Evolutionary conservation across 1,140 invertebrate genomes (phyloP).

Genomic region (Druon quercuslanigerum): DNA sequence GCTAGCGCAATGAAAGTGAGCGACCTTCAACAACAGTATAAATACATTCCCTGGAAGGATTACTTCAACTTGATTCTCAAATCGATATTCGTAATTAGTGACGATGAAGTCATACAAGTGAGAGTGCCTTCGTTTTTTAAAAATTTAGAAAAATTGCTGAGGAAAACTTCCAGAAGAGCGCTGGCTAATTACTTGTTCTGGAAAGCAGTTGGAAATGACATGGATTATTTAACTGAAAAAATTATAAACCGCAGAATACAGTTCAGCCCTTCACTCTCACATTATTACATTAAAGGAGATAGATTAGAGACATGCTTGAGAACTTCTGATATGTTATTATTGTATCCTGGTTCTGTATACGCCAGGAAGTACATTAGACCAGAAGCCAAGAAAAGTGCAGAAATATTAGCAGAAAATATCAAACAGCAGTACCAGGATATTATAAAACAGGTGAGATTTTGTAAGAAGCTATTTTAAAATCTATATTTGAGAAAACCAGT

Average conservation of each 20-base stretch:
- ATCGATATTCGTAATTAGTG: slow-evolving; percentile 53
- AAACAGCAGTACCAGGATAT: slow-evolving; percentile 78
- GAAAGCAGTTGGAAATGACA: slow-evolving; percentile 82
- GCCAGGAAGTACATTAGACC: slow-evolving; percentile 86
- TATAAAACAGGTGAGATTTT: slow-evolving; percentile 72
- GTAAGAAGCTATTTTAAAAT: slow-evolving; percentile 26
- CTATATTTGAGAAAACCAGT: slow-evolving; percentile 40
- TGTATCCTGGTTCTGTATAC: slow-evolving; percentile 85
- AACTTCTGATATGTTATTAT: slow-evolving; percentile 82
- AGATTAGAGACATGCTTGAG: slow-evolving; percentile 90
- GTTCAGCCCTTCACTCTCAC: slow-evolving; percentile 83
- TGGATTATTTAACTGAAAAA: slow-evolving; percentile 83
- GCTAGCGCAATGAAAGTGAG: neutral
- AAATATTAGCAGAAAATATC: slow-evolving; percentile 90
- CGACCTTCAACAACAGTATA: neutral
- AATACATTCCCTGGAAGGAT: slow-evolving; percentile 19
- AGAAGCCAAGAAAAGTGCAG: slow-evolving; percentile 82
- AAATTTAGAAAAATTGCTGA: neutral
- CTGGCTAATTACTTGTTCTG: slow-evolving; percentile 89
- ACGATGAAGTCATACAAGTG: neutral
- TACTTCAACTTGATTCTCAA: slow-evolving; percentile 21
- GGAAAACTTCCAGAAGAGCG: slow-evolving; percentile 63
- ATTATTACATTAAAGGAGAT: slow-evolving; percentile 68
- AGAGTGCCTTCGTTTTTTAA: neutral
- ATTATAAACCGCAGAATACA: slow-evolving; percentile 82